Evolutionary conservation across 2,888 invertebrate species (phyloP).

Genomic region (Gandaritis pyraliata): DNA sequence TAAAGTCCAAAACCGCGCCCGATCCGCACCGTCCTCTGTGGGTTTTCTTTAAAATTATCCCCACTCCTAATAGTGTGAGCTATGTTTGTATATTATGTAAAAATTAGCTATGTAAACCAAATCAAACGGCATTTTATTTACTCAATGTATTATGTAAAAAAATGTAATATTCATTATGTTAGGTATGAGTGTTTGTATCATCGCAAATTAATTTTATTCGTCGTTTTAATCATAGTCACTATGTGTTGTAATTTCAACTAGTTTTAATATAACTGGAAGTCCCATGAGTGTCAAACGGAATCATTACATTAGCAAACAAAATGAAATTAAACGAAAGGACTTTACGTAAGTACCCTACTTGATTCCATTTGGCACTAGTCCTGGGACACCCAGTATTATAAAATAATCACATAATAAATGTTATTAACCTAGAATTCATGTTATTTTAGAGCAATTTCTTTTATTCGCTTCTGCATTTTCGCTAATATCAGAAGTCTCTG

Average conservation of each 20-base stretch:
- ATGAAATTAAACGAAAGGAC: background rate
- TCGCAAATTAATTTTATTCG: conserved; percentile 26
- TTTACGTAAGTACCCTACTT: too few relatives aligned
- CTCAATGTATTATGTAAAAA: conserved; percentile 22
- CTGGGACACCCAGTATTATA: background rate
- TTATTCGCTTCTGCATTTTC: conserved; percentile 39
- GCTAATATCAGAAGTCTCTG: conserved; percentile 16
- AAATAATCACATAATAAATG: conserved; percentile 34
- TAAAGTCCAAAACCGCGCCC: too few relatives aligned
- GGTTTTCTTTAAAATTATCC: background rate
- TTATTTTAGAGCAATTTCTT: conserved; percentile 63
- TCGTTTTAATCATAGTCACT: conserved; percentile 16
- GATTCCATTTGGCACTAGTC: conserved; percentile 9
- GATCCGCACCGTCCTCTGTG: too few relatives aligned
- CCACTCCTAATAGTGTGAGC: background rate
- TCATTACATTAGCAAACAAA: background rate
- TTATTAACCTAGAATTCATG: conserved; percentile 53
- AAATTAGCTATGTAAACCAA: conserved; percentile 31
- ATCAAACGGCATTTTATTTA: conserved; percentile 27
- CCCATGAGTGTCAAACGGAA: conserved; percentile 10
- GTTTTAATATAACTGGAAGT: conserved; percentile 15
- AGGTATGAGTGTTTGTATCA: conserved; percentile 29
- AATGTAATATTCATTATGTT: conserved; percentile 21
- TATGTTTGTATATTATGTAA: conserved; percentile 33
- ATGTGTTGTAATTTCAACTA: conserved; percentile 30